Base-by-base conservation (phyloP, 2,113 vertebrate genomes). In the Fukomys damarensis region DNA sequence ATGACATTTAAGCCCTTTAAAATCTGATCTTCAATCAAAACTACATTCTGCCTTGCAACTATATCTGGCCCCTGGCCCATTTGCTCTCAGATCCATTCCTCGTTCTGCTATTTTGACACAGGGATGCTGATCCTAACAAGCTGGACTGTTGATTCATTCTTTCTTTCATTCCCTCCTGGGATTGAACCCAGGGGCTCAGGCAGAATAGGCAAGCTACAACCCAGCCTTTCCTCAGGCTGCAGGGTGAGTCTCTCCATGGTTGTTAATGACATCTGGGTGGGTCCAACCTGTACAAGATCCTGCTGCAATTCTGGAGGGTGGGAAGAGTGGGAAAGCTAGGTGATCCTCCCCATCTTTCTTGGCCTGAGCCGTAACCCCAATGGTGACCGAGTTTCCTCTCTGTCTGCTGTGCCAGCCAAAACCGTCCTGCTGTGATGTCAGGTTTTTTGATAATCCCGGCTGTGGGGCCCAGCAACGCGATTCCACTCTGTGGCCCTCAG, bases 1-100 rank as follows among this genome's bases (percentile, higher is more conserved):
- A 91, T 10, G 49, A 0, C 56, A 30, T 91, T 95, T 82, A 46
- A 96, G 63, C 35, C 38, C 86, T 94, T 87, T 81, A 84, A 46
- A 90, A 74, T 26, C n/a, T 88, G 49, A 76, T 11, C 38, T 56
- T 85, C 76, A 56, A 32, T 56, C 38, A 80, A 26, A 66, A 89
- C 86, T 74, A 68, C 1, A 3, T 63, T 76, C 66, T 95, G 72
- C 72, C 85, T 87, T 7, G 13, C 13, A 58, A 58, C 30, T 56
- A 20, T 35, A 3, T 5, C 9, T 61, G 28, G 52, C 17, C 49
- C 30, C 49, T 59, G 32, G 35, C 17, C 68, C 87, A 5, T 84
- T 49, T 83, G 19, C 19, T 89, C 32, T 92, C 84, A 56, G 61
- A 84, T 65, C 58, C 28, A 2, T 61, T 70, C 61, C 26, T 66